These are phyloP conservation scores for Leptarthrus brevirostris DNA, from an alignment of 2,888 invertebrate species.

Conservation along the genomic window DNA sequence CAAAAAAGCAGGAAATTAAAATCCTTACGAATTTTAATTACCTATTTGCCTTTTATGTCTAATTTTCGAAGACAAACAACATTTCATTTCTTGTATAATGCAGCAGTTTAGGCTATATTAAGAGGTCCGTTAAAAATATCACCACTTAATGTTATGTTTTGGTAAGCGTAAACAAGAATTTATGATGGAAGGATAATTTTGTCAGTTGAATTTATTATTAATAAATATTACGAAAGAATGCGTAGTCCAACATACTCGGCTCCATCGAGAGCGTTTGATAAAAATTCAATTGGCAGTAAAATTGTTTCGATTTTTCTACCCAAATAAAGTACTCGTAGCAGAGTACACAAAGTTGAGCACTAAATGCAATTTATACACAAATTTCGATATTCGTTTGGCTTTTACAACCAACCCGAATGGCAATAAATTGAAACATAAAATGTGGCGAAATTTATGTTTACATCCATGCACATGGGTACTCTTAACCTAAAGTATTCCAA, in stretches of 20 bases:
- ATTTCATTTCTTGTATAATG: no score
- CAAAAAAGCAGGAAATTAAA: no score
- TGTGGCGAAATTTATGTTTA: constrained; percentile 31
- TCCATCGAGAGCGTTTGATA: not conserved
- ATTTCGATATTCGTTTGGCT: not conserved
- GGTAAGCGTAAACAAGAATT: not conserved
- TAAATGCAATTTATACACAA: constrained; percentile 32
- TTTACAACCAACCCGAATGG: constrained; percentile 14
- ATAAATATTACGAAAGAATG: not conserved
- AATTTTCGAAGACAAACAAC: no score
- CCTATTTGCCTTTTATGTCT: no score
- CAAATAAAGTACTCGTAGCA: not conserved
- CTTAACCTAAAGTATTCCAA: constrained; percentile 7
- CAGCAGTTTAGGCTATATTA: no score
- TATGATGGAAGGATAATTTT: constrained; percentile 12
- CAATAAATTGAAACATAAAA: constrained; percentile 40
- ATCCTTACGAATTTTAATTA: no score
- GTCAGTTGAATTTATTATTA: constrained; percentile 11
- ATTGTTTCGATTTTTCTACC: not conserved
- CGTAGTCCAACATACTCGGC: not conserved
- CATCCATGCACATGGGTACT: constrained; percentile 11
- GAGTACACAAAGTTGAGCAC: not conserved
- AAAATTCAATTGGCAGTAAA: constrained; percentile 32
- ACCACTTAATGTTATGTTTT: not conserved
- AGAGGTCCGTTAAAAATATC: no score